Evolutionary conservation across 92 coral and sea anemone genomes (phyloP).

Genomic region (Pocillopora grandis): DNA sequence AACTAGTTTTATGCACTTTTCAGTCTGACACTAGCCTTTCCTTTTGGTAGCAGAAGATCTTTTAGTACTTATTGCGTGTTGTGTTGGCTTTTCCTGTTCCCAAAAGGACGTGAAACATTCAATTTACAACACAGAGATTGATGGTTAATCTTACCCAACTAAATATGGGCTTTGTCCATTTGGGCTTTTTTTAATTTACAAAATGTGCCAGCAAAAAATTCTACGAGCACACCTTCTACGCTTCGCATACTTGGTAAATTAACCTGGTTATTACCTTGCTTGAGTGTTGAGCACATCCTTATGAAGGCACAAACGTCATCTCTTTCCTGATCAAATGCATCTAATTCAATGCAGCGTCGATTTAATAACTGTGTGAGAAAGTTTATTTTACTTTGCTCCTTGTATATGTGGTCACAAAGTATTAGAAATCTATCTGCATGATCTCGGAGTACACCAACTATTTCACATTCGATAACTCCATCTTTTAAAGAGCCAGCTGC

Average conservation of each 20-base stretch:
- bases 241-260: background rate
- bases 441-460: conserved; percentile 36
- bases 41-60: too few relatives aligned
- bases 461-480: conserved; percentile 30
- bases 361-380: background rate
- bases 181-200: too few relatives aligned
- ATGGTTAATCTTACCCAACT: too few relatives aligned
- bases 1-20: too few relatives aligned
- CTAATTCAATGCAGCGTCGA: conserved; percentile 31
- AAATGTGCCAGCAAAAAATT: too few relatives aligned
- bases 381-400: background rate
- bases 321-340: conserved; percentile 54
- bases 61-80: too few relatives aligned
- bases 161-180: too few relatives aligned
- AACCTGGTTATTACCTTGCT: conserved; percentile 45
- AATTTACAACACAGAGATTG: too few relatives aligned
- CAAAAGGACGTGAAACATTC: too few relatives aligned
- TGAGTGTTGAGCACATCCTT: conserved; percentile 38
- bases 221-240: too few relatives aligned
- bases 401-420: conserved; percentile 23
- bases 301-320: conserved; percentile 39
- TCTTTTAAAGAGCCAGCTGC: conserved; percentile 33
- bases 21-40: too few relatives aligned
- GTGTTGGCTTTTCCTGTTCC: too few relatives aligned
- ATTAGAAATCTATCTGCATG: conserved; percentile 36